Percentiles rank a stretch among this genome's conserved stretches.
phyloP scores from a whole-genome alignment of 2,113 vertebrate genomes.

The Isurus oxyrinchus region DNA sequence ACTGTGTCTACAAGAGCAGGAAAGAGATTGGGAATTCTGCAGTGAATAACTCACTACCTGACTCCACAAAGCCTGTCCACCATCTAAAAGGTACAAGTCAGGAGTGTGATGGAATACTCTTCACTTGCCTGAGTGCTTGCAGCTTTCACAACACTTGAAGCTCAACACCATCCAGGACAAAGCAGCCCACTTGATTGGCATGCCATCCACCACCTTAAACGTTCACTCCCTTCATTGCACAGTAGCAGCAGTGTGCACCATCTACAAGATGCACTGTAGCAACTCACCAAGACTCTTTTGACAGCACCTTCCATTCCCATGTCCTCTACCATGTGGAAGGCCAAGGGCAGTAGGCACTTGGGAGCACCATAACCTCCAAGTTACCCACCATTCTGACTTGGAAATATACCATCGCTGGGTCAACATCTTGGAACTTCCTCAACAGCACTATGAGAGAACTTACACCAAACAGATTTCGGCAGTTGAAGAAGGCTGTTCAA shows the following conservation, averaged over 20 bases:
- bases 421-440: neutral
- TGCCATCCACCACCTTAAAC: too few species aligned
- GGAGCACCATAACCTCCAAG: too few species aligned
- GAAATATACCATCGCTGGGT: neutral
- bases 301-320: neutral
- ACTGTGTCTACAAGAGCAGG: neutral
- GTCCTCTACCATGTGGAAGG: neutral
- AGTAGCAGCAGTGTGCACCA: neutral
- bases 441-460: neutral
- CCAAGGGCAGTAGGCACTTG: neutral
- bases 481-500: neutral
- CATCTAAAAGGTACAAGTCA: neutral
- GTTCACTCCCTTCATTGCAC: too few species aligned
- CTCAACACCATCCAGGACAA: too few species aligned
- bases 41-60: neutral
- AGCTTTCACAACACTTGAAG: too few species aligned
- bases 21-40: neutral
- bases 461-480: neutral
- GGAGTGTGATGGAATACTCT: too few species aligned
- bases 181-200: too few species aligned
- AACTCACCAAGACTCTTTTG: neutral
- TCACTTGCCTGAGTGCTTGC: too few species aligned
- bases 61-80: neutral
- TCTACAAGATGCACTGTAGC: neutral
- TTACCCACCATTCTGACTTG: neutral